Evolutionary conservation across 1,140 invertebrate genomes (phyloP), one percentile per base, ranked within the genome.

Genomic region (Linepithema humile): DNA sequence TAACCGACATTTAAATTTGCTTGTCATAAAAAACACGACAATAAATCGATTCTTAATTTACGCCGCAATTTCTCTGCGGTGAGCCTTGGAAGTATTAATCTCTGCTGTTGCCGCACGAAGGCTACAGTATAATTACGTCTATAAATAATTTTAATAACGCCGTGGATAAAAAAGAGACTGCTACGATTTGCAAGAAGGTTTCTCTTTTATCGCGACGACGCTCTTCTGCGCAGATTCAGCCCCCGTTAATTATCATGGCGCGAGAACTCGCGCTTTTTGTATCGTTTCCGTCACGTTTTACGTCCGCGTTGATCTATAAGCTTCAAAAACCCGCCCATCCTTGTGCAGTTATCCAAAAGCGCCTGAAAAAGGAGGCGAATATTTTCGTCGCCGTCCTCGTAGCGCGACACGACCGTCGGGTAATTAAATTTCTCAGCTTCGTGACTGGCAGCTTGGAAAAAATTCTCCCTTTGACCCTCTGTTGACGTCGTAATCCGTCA

Each of bases 361-460:
- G 48, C 15, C 15, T 78, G 23, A 20, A 69, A 78, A 12, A 45
- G 20, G 17, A 48, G 32, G 20, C n/a, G 43, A 84, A 20, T 67
- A 80, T 80, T 69, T 80, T 80, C 23, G 57, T 86, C 70, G 29
- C 38, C n/a, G 38, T 60, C 50, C 32, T 72, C 32, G 17, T 43
- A 15, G 20, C 29, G 26, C 17, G 15, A 20, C 15, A 40, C 53
- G 20, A 38, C 45, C 32, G 32, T 70, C n/a, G 85, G 20, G 17
- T 83, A 77, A 87, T 87, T 87, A 87, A 87, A 87, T 86, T 84
- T 62, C 48, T 53, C 73, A 48, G 60, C 29, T 45, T 32, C 29
- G 23, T 67, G 40, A 82, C 77, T 38, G 26, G 20, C 15, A 20
- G 45, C 20, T 59, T 17, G 70, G 7, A 60, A 75, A 83, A 75